Evolutionary conservation across 1,140 invertebrate species (phyloP).

Genomic region (Centruroides vittatus): DNA sequence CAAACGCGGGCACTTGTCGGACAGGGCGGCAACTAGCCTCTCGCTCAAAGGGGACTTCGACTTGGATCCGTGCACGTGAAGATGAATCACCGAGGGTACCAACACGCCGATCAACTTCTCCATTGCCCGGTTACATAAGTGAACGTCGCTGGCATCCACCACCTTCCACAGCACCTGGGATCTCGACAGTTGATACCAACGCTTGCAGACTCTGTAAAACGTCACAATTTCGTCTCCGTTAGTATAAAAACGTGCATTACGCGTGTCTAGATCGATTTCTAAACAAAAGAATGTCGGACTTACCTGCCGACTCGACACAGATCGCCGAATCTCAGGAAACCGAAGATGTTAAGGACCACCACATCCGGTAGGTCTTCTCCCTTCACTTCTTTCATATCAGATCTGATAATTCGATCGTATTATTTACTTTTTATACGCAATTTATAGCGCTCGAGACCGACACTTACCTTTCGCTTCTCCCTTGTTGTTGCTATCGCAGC

Average conservation of each 20-base stretch:
- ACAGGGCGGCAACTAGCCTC: conserved; percentile 2
- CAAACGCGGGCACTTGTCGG: conserved; percentile 5
- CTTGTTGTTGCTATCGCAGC: too few relatives aligned
- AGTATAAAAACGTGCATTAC: too few relatives aligned
- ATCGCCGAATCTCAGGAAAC: conserved; percentile 8
- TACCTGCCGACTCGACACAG: conserved; percentile 9
- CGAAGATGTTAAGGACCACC: conserved; percentile 9
- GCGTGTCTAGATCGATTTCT: too few relatives aligned
- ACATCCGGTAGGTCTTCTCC: conserved; percentile 11
- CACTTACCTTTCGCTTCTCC: too few relatives aligned
- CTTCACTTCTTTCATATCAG: too few relatives aligned
- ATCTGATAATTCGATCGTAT: too few relatives aligned
- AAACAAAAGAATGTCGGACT: background rate
- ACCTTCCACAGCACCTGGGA: conserved; percentile 9
- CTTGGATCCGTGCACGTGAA: conserved; percentile 7
- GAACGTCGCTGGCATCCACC: conserved; percentile 13
- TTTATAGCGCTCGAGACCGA: too few relatives aligned
- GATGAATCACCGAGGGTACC: conserved; percentile 4
- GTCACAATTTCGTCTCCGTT: background rate
- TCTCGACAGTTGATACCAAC: conserved; percentile 10
- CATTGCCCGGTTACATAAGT: conserved; percentile 7
- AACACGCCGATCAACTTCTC: conserved; percentile 10
- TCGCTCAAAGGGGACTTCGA: conserved; percentile 7
- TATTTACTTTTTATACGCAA: too few relatives aligned
- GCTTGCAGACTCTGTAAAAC: conserved; percentile 7